Percentiles rank a stretch among this genome's conserved stretches.
phyloP scores from a whole-genome alignment of 2,888 invertebrate genomes.

The Merodon equestris region DNA sequence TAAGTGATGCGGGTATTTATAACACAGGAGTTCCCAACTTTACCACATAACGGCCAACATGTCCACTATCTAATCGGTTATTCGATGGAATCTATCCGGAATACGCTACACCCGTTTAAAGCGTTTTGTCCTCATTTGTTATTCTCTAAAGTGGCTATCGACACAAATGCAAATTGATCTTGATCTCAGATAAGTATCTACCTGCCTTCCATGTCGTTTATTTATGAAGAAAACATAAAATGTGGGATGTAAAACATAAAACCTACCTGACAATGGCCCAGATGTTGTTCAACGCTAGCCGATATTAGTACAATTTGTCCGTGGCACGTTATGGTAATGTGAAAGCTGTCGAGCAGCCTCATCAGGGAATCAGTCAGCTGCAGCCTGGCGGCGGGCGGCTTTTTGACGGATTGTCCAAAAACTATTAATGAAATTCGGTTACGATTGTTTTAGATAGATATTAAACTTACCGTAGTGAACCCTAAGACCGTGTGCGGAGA shows the following conservation, averaged over 20 bases:
- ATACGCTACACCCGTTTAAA: no score
- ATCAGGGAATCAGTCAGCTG: conserved; percentile 82
- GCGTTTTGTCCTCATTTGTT: conserved; percentile 1
- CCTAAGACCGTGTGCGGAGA: conserved; percentile 91
- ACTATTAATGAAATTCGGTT: conserved; percentile 73
- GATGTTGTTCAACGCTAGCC: conserved; percentile 88
- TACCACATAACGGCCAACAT: no score
- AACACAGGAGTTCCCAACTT: no score
- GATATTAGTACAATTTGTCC: conserved; percentile 93
- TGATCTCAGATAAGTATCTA: not conserved
- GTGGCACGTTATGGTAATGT: conserved; percentile 87
- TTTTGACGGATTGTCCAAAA: conserved; percentile 81
- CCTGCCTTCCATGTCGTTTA: no score
- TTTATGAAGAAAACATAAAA: no score
- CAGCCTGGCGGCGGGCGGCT: conserved; percentile 78
- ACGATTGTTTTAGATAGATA: no score
- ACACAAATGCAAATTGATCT: conserved; percentile 25
- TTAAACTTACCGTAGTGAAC: conserved; percentile 83
- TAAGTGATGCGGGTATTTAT: no score
- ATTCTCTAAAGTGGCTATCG: conserved; percentile 12
- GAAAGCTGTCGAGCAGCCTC: conserved; percentile 87
- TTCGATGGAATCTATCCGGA: no score
- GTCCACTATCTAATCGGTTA: no score
- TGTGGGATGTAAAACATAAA: conserved; percentile 32
- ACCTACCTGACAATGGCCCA: conserved; percentile 90